Conservation (phyloP, 1,140 invertebrate genomes). For the Bombus haemorrhoidalis region DNA sequence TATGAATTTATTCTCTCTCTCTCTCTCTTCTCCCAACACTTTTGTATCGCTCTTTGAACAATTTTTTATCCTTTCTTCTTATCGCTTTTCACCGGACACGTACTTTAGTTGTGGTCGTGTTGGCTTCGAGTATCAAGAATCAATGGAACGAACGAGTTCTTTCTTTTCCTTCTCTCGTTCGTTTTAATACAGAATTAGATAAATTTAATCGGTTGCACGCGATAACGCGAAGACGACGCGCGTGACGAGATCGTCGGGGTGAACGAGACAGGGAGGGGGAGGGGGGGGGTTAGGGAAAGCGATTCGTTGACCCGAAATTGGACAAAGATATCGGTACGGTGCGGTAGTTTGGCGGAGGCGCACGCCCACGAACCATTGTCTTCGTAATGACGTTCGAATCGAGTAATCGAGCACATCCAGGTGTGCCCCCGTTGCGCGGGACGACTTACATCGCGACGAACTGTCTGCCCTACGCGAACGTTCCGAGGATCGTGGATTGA, state of each 20-base stretch:
- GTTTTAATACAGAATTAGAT: too few relatives aligned
- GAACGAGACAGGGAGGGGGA: too few relatives aligned
- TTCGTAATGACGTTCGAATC: conserved; percentile 37
- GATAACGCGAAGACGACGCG: not conserved
- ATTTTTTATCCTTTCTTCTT: too few relatives aligned
- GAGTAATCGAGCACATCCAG: conserved; percentile 43
- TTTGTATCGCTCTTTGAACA: too few relatives aligned
- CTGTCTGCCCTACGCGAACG: not conserved
- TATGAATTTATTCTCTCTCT: too few relatives aligned
- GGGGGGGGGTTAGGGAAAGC: too few relatives aligned
- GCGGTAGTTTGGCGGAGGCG: conserved; percentile 40
- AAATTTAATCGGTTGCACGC: not conserved
- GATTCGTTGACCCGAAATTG: conserved; percentile 78
- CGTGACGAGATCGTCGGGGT: not conserved
- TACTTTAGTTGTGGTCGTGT: too few relatives aligned
- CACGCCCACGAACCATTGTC: conserved; percentile 74
- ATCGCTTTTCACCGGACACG: too few relatives aligned
- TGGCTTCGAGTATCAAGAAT: too few relatives aligned
- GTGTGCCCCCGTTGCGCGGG: conserved; percentile 28
- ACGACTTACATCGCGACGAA: too few relatives aligned
- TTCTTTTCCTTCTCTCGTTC: too few relatives aligned
- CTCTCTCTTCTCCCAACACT: not conserved
- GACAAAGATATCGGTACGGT: conserved; percentile 40
- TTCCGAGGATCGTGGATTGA: not conserved
- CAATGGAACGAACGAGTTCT: accelerated